phyloP scores from a whole-genome alignment of 2,888 invertebrate genomes.

The Monoplex corrugatus region DNA sequence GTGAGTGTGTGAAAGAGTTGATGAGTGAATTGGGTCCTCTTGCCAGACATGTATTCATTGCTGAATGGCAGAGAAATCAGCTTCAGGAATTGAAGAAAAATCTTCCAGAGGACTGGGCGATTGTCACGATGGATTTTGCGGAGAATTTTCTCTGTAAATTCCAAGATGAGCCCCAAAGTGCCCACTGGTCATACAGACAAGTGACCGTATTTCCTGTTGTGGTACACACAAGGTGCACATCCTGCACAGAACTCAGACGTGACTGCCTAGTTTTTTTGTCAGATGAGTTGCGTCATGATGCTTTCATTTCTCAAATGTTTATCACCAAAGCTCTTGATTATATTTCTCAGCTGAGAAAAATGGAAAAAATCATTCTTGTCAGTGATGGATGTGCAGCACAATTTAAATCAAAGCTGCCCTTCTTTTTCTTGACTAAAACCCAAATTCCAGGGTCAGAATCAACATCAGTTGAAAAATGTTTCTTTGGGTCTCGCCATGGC shows the following conservation, averaged over 20 bases:
- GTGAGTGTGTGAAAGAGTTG: constrained; percentile 14
- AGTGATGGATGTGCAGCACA: too few relatives aligned
- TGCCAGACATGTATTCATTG: background rate
- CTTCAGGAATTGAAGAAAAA: background rate
- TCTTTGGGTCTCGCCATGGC: constrained; percentile 15
- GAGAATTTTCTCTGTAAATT: constrained; percentile 45
- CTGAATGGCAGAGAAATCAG: constrained; percentile 38
- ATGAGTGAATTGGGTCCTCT: background rate
- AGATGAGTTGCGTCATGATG: constrained; percentile 37
- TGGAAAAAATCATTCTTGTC: too few relatives aligned
- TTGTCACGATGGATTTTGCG: constrained; percentile 42
- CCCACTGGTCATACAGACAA: constrained; percentile 47
- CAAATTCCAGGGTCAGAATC: too few relatives aligned
- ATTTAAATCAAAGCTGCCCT: too few relatives aligned
- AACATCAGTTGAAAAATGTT: too few relatives aligned
- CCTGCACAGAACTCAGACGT: constrained; percentile 11
- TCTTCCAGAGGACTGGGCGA: constrained; percentile 40
- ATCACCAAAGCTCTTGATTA: background rate
- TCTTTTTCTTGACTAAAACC: too few relatives aligned
- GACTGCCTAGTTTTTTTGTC: constrained; percentile 20
- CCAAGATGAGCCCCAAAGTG: constrained; percentile 47
- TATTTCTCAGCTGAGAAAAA: background rate
- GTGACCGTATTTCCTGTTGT: constrained; percentile 47
- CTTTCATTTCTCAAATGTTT: constrained; percentile 3
- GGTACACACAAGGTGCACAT: background rate